Percentiles rank a stretch among this genome's conserved stretches.
phyloP scores from a whole-genome alignment of 1,140 invertebrate species.

The Holcopasites calliopsidis region DNA sequence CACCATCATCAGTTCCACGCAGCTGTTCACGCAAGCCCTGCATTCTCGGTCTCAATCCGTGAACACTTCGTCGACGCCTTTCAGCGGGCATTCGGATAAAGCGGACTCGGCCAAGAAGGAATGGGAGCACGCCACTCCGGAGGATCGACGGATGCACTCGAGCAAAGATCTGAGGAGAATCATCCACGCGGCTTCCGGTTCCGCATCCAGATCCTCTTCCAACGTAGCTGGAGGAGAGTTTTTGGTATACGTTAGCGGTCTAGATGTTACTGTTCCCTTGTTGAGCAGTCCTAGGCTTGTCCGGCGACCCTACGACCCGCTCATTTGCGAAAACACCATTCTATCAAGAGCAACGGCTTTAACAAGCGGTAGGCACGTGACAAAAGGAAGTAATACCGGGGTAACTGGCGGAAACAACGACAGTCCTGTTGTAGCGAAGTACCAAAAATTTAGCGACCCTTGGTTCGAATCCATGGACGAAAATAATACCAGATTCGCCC shows the following conservation, averaged over 20 bases:
- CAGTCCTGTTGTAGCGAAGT: constrained; percentile 52
- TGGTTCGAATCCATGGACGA: constrained; percentile 79
- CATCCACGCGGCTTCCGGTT: constrained; percentile 58
- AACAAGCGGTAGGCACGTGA: constrained; percentile 64
- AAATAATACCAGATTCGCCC: constrained; percentile 74
- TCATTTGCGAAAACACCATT: constrained; percentile 78
- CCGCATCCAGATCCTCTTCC: constrained; percentile 45
- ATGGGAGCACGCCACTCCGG: constrained; percentile 74
- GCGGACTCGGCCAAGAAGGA: constrained; percentile 74
- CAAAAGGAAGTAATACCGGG: constrained; percentile 54
- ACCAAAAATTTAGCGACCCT: constrained; percentile 65
- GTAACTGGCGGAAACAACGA: constrained; percentile 35
- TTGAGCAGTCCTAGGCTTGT: constrained; percentile 74
- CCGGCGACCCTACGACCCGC: constrained; percentile 75
- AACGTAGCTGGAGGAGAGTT: constrained; percentile 60
- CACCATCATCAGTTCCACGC: constrained; percentile 77
- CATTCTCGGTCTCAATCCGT: constrained; percentile 58
- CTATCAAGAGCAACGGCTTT: constrained; percentile 74
- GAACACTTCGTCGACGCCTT: constrained; percentile 11
- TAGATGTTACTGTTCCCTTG: constrained; percentile 72
- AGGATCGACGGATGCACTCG: constrained; percentile 70
- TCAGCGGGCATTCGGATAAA: constrained; percentile 45
- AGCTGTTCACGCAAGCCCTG: constrained; percentile 77
- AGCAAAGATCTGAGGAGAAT: constrained; percentile 73
- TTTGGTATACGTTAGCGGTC: constrained; percentile 68